These are phyloP conservation scores for Tubulanus polymorphus DNA, from an alignment of 2,888 invertebrate species.

Conservation along the genomic window DNA sequence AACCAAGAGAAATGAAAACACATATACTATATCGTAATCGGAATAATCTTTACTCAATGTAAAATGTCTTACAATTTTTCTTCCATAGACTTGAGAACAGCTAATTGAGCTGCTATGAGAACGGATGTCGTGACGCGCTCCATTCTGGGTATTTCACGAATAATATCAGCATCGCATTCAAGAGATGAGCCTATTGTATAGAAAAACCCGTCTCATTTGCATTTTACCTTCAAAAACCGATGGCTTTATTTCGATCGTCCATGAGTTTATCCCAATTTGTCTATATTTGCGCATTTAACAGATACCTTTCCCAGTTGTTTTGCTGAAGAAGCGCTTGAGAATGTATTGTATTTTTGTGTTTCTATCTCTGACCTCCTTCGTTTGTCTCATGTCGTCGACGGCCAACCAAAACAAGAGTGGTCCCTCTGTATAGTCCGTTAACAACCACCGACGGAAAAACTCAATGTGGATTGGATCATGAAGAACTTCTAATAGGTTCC, in stretches of 20 bases:
- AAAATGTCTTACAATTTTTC: background rate
- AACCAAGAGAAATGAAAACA: too few relatives aligned
- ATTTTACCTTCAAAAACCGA: too few relatives aligned
- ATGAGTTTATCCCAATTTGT: too few relatives aligned
- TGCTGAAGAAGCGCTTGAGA: constrained; percentile 4
- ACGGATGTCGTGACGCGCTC: constrained; percentile 12
- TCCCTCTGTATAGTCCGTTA: background rate
- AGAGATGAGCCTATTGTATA: constrained; percentile 1
- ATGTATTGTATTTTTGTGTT: constrained; percentile 9
- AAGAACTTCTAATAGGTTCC: constrained; percentile 6
- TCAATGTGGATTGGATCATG: constrained; percentile 3
- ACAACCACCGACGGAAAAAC: constrained; percentile 10
- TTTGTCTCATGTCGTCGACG: constrained; percentile 10
- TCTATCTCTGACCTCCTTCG: constrained; percentile 1
- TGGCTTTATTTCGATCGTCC: too few relatives aligned
- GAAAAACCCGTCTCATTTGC: too few relatives aligned
- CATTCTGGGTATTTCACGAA: constrained; percentile 11
- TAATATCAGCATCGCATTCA: constrained; percentile 9
- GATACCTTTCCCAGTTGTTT: background rate
- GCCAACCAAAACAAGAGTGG: constrained; percentile 9
- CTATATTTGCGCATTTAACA: too few relatives aligned
- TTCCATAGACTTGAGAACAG: background rate
- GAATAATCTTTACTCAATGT: too few relatives aligned
- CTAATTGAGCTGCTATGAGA: constrained; percentile 12
- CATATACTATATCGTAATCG: too few relatives aligned